Evolutionary conservation across 1,140 invertebrate genomes (phyloP), one percentile per base, ranked within the genome.

Genomic region (Trialeurodes vaporariorum): DNA sequence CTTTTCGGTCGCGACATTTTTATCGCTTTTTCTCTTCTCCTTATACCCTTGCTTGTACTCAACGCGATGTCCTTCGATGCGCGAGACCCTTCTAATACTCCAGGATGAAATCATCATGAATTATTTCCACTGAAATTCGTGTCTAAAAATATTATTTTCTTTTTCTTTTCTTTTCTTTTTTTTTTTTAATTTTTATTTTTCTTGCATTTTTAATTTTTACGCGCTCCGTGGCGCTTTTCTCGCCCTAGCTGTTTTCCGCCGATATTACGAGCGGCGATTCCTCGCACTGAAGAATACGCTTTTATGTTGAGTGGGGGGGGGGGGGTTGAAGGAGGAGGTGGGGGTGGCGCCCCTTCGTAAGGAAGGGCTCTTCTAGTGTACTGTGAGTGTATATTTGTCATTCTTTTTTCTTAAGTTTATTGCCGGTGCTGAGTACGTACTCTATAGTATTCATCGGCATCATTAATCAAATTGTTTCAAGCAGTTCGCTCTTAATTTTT

Each of bases 401-500:
- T 5, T 49, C 5, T 49, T 49, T 5, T 9, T 49, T 5, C 17
- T 49, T 9, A 5, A 17, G 34, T 49, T 49, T 49, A 49, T 17
- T 49, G 34, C 34, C 17, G 34, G 5, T 49, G 34, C 34, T 17
- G 5, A 49, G 5, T 49, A n/a, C n/a, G n/a, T n/a, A n/a, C n/a
- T n/a, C n/a, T n/a, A n/a, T n/a, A n/a, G n/a, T 17, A 17, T 9
- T 5, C 34, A 5, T 5, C 34, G 17, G 34, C 34, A 17, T 49
- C 34, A 49, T 49, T 49, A 49, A 49, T 49, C 34, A 49, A 49
- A 49, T 49, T 49, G 34, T 49, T n/a, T n/a, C n/a, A n/a, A n/a
- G n/a, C n/a, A n/a, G n/a, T n/a, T n/a, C n/a, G n/a, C n/a, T 49
- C 34, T 49, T 49, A 49, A 49, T 49, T 49, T 49, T 49, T 49